phyloP scores from a whole-genome alignment of 1,140 invertebrate genomes.

The Anthonomus grandis region DNA sequence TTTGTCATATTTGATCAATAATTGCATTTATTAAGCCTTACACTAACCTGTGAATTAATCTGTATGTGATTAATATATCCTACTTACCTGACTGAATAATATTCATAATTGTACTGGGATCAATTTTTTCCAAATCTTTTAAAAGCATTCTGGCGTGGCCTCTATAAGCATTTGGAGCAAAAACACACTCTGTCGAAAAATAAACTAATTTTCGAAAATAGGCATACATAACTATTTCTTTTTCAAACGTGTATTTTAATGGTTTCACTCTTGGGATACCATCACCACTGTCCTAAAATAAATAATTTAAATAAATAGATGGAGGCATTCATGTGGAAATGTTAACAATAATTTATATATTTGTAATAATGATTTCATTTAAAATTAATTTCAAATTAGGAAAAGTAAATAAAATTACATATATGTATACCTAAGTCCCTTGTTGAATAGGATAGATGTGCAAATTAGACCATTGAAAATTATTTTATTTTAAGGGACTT shows the following conservation, averaged over 20 bases:
- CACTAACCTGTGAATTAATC: too few relatives aligned
- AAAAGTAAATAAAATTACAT: too few relatives aligned
- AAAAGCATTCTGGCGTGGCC: constrained; percentile 89
- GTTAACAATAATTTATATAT: neutral
- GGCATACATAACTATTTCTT: constrained; percentile 99
- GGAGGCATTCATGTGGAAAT: constrained; percentile 12
- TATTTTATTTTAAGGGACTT: too few relatives aligned
- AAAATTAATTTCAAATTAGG: too few relatives aligned
- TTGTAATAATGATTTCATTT: neutral
- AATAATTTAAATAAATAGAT: constrained; percentile 32
- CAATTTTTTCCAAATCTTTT: constrained; percentile 94
- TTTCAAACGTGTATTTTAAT: constrained; percentile 98
- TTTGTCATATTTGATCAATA: too few relatives aligned
- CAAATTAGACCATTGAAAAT: too few relatives aligned
- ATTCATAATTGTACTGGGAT: constrained; percentile 93
- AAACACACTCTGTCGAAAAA: constrained; percentile 98
- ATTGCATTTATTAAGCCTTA: too few relatives aligned
- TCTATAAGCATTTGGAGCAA: constrained; percentile 97
- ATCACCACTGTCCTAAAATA: constrained; percentile 67
- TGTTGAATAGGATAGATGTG: too few relatives aligned
- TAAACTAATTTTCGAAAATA: constrained; percentile 97
- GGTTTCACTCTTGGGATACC: constrained; percentile 93
- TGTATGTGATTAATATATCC: too few relatives aligned
- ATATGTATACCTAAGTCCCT: too few relatives aligned
- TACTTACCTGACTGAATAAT: constrained; percentile 89